Evolutionary conservation across 2,797 vertebrate species (phyloP), one percentile per base, ranked within the genome.

Genomic region (Pempheris klunzingeri): DNA sequence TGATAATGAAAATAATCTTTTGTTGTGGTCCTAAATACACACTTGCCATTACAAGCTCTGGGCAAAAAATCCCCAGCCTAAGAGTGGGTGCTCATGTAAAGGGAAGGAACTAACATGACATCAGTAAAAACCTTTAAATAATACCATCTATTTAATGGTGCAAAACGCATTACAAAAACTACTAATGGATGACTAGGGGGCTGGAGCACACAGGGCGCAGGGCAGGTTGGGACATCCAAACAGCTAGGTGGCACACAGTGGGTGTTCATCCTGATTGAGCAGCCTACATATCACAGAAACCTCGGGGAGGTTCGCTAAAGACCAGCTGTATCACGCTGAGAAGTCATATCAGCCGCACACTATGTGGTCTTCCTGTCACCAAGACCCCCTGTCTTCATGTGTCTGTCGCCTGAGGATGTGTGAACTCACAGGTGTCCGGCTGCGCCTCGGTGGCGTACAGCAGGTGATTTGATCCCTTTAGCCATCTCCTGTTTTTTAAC

Each of bases 331-430:
- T 32, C 74, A 63, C 22, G 13, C 55, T 53, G 75, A 47, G 52
- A 73, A 50, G 69, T 28, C 76, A 30, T 18, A 74, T 53, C 38
- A 82, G 57, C 69, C 61, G 22, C 71, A 43, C 79, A 43, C 36
- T 14, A 64, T 76, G 69, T 55, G 49, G 64, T 71, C 65, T 22
- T 5, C 57, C 67, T 66, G 41, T 50, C 61, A 77, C 57, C 14
- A 32, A 18, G 64, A 46, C 65, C 50, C 18, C 54, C 36, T 47
- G 47, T 57, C 30, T 67, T 28, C 41, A 24, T 55, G 36, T 30
- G 44, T 73, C 26, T 62, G 60, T 47, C 3, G 44, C 30, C 60
- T 50, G 30, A 22, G 43, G 36, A 6, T 54, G 53, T 14, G 30
- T 62, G 65, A 67, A 49, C 54, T 58, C 62, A 61, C 57, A 77